A percentile compares a stretch with the other conserved stretches of the same genome.
These are phyloP conservation scores for Vireo altiloquus DNA, from an alignment of 2,113 vertebrate genomes.

Conservation along the genomic window DNA sequence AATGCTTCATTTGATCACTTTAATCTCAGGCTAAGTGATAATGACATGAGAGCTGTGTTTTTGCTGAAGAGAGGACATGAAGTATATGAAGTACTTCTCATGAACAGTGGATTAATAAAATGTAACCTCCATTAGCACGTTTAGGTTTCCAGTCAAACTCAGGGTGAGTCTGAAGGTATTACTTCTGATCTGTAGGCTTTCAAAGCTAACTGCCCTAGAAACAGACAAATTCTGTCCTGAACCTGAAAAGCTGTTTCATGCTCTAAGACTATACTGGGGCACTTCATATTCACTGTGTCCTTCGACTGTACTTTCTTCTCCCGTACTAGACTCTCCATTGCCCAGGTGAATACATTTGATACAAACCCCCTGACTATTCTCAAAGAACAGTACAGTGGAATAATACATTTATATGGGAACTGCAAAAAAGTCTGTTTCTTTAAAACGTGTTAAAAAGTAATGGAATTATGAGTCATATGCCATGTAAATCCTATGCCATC, in stretches of 20 bases:
- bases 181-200: background rate
- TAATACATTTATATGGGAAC: background rate
- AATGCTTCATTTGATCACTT: background rate
- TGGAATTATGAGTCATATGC: background rate
- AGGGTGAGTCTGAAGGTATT: background rate
- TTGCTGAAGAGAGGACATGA: background rate
- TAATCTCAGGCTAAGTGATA: background rate
- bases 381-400: background rate
- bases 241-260: background rate
- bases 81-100: background rate
- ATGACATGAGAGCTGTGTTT: background rate
- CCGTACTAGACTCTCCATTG: background rate
- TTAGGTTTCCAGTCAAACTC: background rate
- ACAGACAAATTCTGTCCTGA: background rate
- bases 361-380: background rate
- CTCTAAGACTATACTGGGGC: background rate
- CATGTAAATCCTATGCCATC: background rate
- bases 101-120: background rate
- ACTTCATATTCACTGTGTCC: background rate
- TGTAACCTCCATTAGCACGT: background rate
- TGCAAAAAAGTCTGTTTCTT: background rate
- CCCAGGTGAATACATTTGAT: background rate
- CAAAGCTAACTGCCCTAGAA: background rate
- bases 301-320: background rate
- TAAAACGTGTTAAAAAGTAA: background rate